Evolutionary conservation across 2,888 invertebrate genomes (phyloP), one percentile per base, ranked within the genome.

Genomic region (Tupiocoris notatus): DNA sequence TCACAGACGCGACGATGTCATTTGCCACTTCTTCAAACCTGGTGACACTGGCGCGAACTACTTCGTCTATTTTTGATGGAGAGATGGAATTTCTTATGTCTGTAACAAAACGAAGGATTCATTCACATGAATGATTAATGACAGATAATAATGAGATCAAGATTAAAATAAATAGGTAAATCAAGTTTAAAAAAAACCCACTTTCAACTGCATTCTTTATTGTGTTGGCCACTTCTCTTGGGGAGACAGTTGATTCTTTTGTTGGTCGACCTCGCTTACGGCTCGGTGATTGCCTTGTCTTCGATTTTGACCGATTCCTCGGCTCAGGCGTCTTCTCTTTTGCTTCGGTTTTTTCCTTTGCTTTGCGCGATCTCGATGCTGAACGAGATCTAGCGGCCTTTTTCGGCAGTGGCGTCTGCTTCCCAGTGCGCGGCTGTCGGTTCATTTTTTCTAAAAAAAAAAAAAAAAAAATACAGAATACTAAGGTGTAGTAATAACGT

Each of bases 11-110:
- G 16, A 75, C 63, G 39, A 25, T 21, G n/a, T 65, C 65, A n/a
- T 56, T 23, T 1, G 65, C 66, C 0, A 65, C 57, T 25, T 75
- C 75, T 56, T 75, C 75, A 17, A 75, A 75, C 6, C 66, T 66
- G 1, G 65, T 24, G 18, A 59, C 65, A 25, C 75, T 75, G 12
- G 75, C 57, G 7, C 75, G 66, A n/a, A 75, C 58, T 1, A 75
- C 25, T 59, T 65, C 75, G 20, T 75, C 75, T 2, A 75, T 24
- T 25, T 25, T 64, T 9, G 22, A 57, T 6, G 75, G 75, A 7
- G 75, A 58, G 16, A 75, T 25, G 20, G 75, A 75, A 16, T 75
- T 59, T 17, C 66, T 18, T 9, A 75, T 59, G 16, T 59, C 75
- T 75, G 65, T 3, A 75, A 75, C n/a, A n/a, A n/a, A n/a, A n/a